Conservation (phyloP, 2,888 invertebrate species). For the Coenonympha arcania region DNA sequence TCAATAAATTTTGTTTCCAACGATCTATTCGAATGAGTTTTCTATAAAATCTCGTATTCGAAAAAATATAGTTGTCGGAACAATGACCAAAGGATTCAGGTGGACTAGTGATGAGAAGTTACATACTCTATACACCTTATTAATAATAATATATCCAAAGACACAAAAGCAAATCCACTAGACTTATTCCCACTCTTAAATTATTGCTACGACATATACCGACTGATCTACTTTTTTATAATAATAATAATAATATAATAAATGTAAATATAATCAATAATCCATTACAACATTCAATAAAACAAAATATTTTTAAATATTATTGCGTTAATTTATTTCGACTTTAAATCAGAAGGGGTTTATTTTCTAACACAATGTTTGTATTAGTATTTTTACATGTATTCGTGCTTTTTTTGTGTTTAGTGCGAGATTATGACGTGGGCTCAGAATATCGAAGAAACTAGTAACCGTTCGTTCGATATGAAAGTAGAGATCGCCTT, state of each 20-base stretch:
- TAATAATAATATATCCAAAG: slow-evolving; percentile 45
- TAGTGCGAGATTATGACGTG: slow-evolving; percentile 46
- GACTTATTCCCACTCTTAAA: slow-evolving; percentile 70
- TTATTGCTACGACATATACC: slow-evolving; percentile 72
- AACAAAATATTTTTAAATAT: slow-evolving; percentile 62
- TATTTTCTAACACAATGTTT: slow-evolving; percentile 38
- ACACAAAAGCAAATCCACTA: slow-evolving; percentile 68
- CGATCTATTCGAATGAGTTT: background rate
- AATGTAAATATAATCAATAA: slow-evolving; percentile 60
- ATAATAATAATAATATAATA: slow-evolving; percentile 29
- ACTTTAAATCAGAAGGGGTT: slow-evolving; percentile 53
- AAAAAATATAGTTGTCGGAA: background rate
- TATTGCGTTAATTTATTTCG: slow-evolving; percentile 60
- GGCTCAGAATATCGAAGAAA: background rate
- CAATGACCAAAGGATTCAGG: slow-evolving; percentile 15
- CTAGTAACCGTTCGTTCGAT: background rate
- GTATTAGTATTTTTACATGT: slow-evolving; percentile 29
- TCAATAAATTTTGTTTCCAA: background rate
- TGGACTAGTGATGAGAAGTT: slow-evolving; percentile 37
- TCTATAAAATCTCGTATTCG: background rate
- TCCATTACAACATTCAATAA: slow-evolving; percentile 70
- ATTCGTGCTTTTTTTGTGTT: slow-evolving; percentile 46
- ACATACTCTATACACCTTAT: slow-evolving; percentile 45
- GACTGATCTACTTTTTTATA: slow-evolving; percentile 56
- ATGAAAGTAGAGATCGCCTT: no score